These are phyloP conservation scores for Brenthis daphne DNA, from an alignment of 2,888 invertebrate species.

Conservation along the genomic window DNA sequence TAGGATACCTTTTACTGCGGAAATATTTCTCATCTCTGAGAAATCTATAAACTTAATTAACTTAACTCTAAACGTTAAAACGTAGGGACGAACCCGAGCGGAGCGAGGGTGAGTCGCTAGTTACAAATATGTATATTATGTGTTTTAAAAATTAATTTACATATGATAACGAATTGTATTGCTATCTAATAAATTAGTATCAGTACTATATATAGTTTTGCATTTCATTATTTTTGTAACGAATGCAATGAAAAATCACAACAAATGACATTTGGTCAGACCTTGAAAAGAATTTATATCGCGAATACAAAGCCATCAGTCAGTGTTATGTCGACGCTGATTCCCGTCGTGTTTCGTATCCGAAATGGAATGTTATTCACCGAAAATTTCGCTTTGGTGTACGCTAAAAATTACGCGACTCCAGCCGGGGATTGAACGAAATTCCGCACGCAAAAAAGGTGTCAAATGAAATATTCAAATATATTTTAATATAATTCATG, in stretches of 20 bases:
- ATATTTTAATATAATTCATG: conserved; percentile 83
- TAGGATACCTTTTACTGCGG: no score
- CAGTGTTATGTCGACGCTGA: conserved; percentile 78
- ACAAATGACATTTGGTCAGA: conserved; percentile 53
- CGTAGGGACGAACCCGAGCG: no score
- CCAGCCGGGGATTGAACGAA: conserved; percentile 77
- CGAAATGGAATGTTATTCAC: conserved; percentile 81
- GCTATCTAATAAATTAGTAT: no score
- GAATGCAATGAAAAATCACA: conserved; percentile 38
- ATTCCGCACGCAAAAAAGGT: conserved; percentile 80
- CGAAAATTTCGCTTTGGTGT: conserved; percentile 74
- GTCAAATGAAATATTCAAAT: conserved; percentile 83
- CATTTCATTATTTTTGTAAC: conserved; percentile 6
- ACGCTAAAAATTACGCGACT: conserved; percentile 79
- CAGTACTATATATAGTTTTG: neutral
- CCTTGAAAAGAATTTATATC: conserved; percentile 71
- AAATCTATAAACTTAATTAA: no score
- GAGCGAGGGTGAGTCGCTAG: no score
- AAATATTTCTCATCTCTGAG: no score
- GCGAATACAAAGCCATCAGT: conserved; percentile 69
- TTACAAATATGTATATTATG: no score
- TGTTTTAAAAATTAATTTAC: no score
- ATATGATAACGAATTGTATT: no score
- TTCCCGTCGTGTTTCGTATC: conserved; percentile 75
- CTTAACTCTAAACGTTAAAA: no score